A percentile compares a stretch with the other conserved stretches of the same genome.
phyloP scores from a whole-genome alignment of 2,797 vertebrate species.

The Coregonus ussuriensis region DNA sequence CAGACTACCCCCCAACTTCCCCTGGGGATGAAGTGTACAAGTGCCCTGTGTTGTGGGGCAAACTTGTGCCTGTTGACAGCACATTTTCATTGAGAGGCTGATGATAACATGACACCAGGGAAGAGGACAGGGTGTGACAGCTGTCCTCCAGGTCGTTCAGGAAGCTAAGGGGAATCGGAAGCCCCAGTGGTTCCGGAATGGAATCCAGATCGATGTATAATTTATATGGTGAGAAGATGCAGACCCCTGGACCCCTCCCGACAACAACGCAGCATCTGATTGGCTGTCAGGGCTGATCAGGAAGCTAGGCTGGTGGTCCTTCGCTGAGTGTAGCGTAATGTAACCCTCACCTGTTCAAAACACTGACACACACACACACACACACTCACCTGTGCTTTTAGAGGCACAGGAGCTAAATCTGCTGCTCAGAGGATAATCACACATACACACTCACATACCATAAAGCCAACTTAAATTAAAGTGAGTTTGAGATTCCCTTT shows the following conservation, averaged over 20 bases:
- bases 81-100: not conserved
- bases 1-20: not conserved
- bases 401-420: not conserved
- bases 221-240: not conserved
- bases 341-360: not conserved
- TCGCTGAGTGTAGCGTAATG: constrained; percentile 19
- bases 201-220: constrained; percentile 3
- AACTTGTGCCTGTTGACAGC: not conserved
- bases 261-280: not conserved
- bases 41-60: not conserved
- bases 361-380: constrained; percentile 9
- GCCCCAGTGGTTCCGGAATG: not conserved
- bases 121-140: constrained; percentile 6
- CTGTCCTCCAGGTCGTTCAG: not conserved
- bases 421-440: not conserved
- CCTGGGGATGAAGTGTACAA: not conserved
- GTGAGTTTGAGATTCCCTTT: not conserved
- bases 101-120: not conserved
- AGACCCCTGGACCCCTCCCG: too few relatives aligned
- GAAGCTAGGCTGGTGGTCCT: constrained; percentile 3
- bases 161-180: not conserved
- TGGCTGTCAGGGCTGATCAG: not conserved
- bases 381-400: constrained; percentile 1
- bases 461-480: not conserved
- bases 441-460: not conserved